phyloP scores from a whole-genome alignment of 2,888 invertebrate species.

The Acanthococcus lagerstroemiae region DNA sequence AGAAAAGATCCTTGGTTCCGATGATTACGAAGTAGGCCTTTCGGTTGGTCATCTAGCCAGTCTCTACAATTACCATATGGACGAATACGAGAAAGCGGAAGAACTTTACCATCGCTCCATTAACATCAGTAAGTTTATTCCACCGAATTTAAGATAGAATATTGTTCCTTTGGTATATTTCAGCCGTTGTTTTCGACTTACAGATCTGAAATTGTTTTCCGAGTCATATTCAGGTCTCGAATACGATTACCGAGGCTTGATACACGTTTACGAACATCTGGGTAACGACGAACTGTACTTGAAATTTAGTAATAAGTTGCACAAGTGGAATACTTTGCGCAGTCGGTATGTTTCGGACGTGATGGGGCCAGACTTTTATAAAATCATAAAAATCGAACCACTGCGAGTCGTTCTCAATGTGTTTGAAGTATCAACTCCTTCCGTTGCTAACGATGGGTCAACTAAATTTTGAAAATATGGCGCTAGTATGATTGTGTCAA shows the following conservation, averaged over 20 bases:
- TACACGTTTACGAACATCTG: slow-evolving; percentile 70
- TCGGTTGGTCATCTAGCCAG: slow-evolving; percentile 90
- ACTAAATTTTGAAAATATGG: slow-evolving; percentile 1
- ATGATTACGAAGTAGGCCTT: slow-evolving; percentile 84
- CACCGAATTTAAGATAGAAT: too few relatives aligned
- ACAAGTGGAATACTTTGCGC: slow-evolving; percentile 3
- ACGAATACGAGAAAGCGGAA: slow-evolving; percentile 74
- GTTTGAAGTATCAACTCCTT: slow-evolving; percentile 4
- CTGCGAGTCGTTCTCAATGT: neutral
- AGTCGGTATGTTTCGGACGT: neutral
- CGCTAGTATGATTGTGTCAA: too few relatives aligned
- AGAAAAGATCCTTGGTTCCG: slow-evolving; percentile 65
- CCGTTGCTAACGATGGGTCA: slow-evolving; percentile 7
- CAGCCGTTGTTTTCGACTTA: too few relatives aligned
- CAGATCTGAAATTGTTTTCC: slow-evolving; percentile 52
- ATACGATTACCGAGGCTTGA: slow-evolving; percentile 85
- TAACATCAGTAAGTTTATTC: slow-evolving; percentile 67
- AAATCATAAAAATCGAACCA: neutral
- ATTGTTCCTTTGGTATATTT: too few relatives aligned
- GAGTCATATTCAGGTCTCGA: slow-evolving; percentile 83
- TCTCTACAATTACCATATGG: slow-evolving; percentile 90
- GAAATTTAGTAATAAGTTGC: slow-evolving; percentile 10
- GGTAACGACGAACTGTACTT: slow-evolving; percentile 48
- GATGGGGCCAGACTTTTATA: slow-evolving; percentile 13
- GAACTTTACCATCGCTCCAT: slow-evolving; percentile 77